Base-by-base conservation (phyloP, 1,140 invertebrate genomes). In the Physella acuta region DNA sequence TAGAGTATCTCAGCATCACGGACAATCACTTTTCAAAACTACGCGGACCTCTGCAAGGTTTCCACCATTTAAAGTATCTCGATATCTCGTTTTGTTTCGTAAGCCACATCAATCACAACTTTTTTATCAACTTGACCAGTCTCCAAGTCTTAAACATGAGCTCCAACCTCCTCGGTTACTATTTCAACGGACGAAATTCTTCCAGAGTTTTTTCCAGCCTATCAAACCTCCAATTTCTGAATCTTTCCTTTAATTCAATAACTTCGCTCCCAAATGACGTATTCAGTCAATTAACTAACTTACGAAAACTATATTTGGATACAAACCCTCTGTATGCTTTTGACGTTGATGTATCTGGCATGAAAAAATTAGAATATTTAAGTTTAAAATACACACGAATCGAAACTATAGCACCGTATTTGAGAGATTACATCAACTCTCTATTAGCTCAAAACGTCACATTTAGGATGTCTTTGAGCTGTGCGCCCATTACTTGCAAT, bases 181-280 rank as follows among this genome's bases (percentile, higher is more conserved):
- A 26, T 20, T 34, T 73, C 17, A n/a, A 17, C n/a, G 2, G 65
- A 39, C 34, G n/a, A 1, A 20, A 44, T 17, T 39, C n/a, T 26
- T 30, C 0, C 49, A 71, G 1, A 71, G 73, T 26, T 17, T 26
- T n/a, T 30, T 3, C 28, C 8, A 24, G 8, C 20, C 60, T 71
- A 24, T 33, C 3, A 8, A 71, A 68, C 0, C 51, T 78, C 11
- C 28, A 66, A 34, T 0, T 37, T 5, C 53, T 78, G 28, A 59
- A 76, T 58, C 37, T 78, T 11, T 71, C 73, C 16, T 39, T 34
- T 5, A 78, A 78, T 52, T 33, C 44, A 5, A 73, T 78, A 14
- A 30, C 55, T 28, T 26, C 1, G 0, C 28, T 78, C 0, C 61
- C 52, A 3, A n/a, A 1, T 0, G 4, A 63, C 16, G 24, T 68